Evolutionary conservation across 2,888 invertebrate species (phyloP), one percentile per base, ranked within the genome.

Genomic region (Dexiosoma caninum): DNA sequence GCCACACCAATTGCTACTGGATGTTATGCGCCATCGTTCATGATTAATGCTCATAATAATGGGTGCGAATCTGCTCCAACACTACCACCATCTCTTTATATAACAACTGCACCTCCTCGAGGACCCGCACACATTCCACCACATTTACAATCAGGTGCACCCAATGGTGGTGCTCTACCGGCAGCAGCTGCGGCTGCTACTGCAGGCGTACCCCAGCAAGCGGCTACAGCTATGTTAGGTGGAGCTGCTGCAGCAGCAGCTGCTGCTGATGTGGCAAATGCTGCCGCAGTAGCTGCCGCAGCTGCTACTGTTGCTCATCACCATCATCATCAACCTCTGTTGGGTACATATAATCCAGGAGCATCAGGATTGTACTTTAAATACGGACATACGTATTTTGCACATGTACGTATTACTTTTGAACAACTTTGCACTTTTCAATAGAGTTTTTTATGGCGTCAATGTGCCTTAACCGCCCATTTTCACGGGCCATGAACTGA

Each of bases 281-380:
- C 81, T 44, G 78, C 88, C 88, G 60, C 91, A 87, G 74, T 90
- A 86, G 82, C 85, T n/a, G 86, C 85, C 12, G 85, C 85, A 14
- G 85, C 83, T 10, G 85, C 83, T 14, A 1, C 87, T 87, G 84
- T 84, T 51, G 84, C 84, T 35, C 79, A 83, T 60, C 78, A 88
- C 84, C 66, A 91, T 89, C 14, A 90, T 83, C 83, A 91, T 89
- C 84, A 91, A 89, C 21, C 91, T 89, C 83, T 90, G 89, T 83
- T 93, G 90, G 86, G 93, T 90, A 85, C 91, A 89, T 80, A 92
- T 90, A 86, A 92, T 91, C 87, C 88, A 37, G 86, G 85, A 42
- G 78, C 89, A 90, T 78, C 91, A 85, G 87, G 90, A 87, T 89
- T 90, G 78, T 90, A 90, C 84, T 86, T 90, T 53, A 90, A 90